These are phyloP conservation scores for Hippasteria phrygiana DNA, from an alignment of 53 echinoderm and acorn worm species.

Conservation along the genomic window DNA sequence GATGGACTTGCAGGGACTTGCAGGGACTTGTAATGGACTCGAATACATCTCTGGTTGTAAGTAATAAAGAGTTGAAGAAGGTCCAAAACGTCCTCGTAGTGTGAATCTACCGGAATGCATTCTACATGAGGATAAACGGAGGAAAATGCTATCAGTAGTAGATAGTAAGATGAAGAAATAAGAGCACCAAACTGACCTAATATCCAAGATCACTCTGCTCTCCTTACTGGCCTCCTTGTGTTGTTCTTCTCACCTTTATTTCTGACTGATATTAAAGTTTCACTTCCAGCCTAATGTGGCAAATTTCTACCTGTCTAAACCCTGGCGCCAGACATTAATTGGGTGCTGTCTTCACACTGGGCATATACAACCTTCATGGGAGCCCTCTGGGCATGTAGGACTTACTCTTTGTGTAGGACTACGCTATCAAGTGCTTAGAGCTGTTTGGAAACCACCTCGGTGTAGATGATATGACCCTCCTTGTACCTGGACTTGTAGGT, in stretches of 20 bases:
- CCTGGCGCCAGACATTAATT: constrained; percentile 32
- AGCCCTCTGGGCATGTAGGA: neutral
- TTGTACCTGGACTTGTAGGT: constrained; percentile 7
- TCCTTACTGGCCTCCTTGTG: neutral
- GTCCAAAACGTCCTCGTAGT: too few species aligned
- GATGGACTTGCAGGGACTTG: too few species aligned
- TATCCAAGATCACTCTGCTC: neutral
- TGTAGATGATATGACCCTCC: neutral
- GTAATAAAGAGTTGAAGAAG: too few species aligned
- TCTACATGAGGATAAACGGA: too few species aligned
- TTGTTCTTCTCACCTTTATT: neutral
- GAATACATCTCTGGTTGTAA: too few species aligned
- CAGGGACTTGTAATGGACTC: too few species aligned
- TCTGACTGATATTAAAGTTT: constrained; percentile 30
- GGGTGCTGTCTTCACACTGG: neutral
- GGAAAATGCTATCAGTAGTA: too few species aligned
- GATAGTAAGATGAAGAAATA: too few species aligned
- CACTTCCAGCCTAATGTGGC: constrained; percentile 15
- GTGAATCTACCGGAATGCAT: too few species aligned
- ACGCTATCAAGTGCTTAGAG: neutral
- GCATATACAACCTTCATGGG: neutral
- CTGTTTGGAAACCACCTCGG: neutral
- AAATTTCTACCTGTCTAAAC: constrained; percentile 54
- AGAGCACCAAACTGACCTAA: neutral
- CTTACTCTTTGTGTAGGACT: constrained; percentile 15